Conservation (phyloP, 2,797 vertebrate genomes). For the Bovichtus variegatus region DNA sequence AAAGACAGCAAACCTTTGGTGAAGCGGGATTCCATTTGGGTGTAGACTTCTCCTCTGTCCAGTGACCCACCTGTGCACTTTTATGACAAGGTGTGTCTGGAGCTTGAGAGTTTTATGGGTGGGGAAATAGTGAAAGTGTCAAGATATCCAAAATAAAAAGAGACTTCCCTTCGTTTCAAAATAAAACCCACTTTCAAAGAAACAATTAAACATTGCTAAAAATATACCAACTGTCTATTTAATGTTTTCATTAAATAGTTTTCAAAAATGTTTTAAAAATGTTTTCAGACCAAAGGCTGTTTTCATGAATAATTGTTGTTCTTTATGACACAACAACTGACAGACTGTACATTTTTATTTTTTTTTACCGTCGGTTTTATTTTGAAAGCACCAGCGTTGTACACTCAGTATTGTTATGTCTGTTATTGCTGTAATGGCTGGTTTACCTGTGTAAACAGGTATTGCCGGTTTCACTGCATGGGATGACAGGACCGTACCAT, state of each 20-base stretch:
- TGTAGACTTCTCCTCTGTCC: constrained; percentile 31
- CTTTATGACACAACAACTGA: fast-evolving
- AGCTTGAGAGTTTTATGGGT: constrained; percentile 12
- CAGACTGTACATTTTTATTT: fast-evolving
- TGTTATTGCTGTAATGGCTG: too few relatives aligned
- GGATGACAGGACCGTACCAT: neutral
- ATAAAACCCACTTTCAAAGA: constrained; percentile 10
- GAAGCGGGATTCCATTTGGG: constrained; percentile 61
- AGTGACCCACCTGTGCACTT: constrained; percentile 26
- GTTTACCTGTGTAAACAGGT: constrained; percentile 52
- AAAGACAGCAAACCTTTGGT: constrained; percentile 63
- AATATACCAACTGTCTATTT: fast-evolving
- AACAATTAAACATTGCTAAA: neutral
- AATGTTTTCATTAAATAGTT: too few relatives aligned
- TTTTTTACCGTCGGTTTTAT: constrained; percentile 33
- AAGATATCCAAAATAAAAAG: neutral
- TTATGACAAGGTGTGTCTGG: neutral
- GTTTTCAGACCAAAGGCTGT: too few relatives aligned
- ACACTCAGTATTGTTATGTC: too few relatives aligned
- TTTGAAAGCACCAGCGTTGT: constrained; percentile 39
- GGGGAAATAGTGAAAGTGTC: constrained; percentile 5
- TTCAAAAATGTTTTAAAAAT: too few relatives aligned
- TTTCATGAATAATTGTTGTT: neutral
- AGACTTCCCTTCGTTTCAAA: constrained; percentile 50
- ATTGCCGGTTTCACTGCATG: constrained; percentile 38